These are phyloP conservation scores for Grallaria varia DNA, from an alignment of 2,113 vertebrate genomes.

Conservation along the genomic window DNA sequence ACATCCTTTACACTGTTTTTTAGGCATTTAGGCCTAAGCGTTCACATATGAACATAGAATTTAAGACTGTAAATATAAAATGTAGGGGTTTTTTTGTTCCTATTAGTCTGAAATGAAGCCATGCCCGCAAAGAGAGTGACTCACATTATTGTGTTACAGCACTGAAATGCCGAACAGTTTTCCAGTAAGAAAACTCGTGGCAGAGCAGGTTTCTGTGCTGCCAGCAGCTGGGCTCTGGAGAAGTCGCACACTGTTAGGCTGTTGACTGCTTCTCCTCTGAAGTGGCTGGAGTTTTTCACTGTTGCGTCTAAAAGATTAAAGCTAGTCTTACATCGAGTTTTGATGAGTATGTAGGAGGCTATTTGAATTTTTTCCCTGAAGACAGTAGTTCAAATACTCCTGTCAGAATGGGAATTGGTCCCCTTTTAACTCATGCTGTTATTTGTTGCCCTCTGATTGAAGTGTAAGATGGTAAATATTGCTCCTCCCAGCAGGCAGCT, in stretches of 20 bases:
- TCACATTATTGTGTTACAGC: neutral
- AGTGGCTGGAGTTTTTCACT: neutral
- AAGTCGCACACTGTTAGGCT: accelerated
- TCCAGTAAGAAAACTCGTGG: neutral
- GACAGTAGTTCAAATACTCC: slow-evolving; percentile 8
- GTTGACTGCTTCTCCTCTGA: neutral
- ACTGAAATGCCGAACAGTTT: neutral
- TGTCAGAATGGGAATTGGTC: neutral
- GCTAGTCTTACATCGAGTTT: neutral
- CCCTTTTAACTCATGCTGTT: neutral
- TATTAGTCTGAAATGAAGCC: neutral
- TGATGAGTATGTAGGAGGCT: neutral
- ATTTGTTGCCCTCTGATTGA: slow-evolving; percentile 6
- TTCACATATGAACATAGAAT: accelerated
- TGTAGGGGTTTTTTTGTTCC: neutral
- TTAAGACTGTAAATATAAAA: neutral
- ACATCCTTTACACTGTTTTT: neutral
- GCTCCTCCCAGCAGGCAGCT: neutral
- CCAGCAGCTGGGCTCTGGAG: neutral
- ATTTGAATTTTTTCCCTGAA: slow-evolving; percentile 5
- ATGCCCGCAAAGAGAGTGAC: neutral
- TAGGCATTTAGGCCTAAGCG: neutral
- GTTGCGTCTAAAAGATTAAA: neutral
- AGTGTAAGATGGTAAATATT: neutral
- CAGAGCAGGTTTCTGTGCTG: neutral